phyloP scores from a whole-genome alignment of 1,140 invertebrate species.

The Euura lappo region DNA sequence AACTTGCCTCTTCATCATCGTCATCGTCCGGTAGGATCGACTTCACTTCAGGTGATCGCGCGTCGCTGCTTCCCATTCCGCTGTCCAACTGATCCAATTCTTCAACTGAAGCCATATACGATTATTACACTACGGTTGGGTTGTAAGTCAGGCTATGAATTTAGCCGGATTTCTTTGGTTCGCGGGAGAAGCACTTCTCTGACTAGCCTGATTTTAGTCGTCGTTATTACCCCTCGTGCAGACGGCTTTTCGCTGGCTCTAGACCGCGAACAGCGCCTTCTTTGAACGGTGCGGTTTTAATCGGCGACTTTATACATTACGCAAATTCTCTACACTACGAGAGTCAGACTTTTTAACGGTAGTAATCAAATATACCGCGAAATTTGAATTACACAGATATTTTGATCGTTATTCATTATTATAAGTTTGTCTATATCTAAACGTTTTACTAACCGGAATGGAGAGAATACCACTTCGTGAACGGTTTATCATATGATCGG shows the following conservation, averaged over 20 bases:
- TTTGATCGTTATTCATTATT: too few species aligned
- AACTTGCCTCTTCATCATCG: conserved; percentile 46
- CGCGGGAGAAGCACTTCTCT: background rate
- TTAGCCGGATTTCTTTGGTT: background rate
- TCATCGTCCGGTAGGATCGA: conserved; percentile 43
- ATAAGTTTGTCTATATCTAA: too few species aligned
- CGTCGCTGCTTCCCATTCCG: conserved; percentile 53
- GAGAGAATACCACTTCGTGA: too few species aligned
- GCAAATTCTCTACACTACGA: too few species aligned
- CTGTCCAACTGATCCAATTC: conserved; percentile 46
- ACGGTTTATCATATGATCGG: too few species aligned
- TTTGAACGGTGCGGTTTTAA: too few species aligned
- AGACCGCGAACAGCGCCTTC: too few species aligned
- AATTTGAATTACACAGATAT: too few species aligned
- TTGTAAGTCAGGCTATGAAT: background rate
- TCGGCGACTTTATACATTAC: too few species aligned
- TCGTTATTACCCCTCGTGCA: background rate
- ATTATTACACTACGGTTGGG: conserved; percentile 4
- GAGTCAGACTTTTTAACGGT: too few species aligned
- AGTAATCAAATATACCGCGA: too few species aligned
- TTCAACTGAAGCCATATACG: conserved; percentile 49
- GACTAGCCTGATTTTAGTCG: background rate
- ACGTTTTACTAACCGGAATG: too few species aligned
- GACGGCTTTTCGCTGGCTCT: background rate
- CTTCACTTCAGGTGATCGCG: conserved; percentile 50